Evolutionary conservation across 2,113 vertebrate species (phyloP).

Genomic region (Albula goreensis): DNA sequence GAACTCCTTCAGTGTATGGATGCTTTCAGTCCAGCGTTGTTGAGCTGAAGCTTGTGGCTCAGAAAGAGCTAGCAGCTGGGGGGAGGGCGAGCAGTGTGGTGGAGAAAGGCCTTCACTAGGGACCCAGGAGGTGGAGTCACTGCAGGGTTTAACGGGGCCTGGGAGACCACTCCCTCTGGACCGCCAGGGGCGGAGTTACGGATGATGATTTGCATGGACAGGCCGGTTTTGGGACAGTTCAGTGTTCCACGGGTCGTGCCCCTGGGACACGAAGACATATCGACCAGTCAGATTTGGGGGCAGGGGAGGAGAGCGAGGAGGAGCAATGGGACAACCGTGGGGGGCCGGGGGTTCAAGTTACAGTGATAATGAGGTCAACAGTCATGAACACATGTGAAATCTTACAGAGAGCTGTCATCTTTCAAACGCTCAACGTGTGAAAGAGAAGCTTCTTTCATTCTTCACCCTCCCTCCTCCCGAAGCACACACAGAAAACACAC

Average conservation of each 20-base stretch:
- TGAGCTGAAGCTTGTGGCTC: background rate
- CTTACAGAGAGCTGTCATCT: conserved; percentile 2
- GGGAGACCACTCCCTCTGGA: background rate
- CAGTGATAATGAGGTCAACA: background rate
- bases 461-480: background rate
- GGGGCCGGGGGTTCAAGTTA: background rate
- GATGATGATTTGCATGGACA: background rate
- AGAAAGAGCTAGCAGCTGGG: background rate
- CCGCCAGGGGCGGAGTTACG: background rate
- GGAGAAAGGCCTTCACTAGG: background rate
- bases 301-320: background rate
- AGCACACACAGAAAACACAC: background rate
- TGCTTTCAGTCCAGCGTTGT: background rate
- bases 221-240: background rate
- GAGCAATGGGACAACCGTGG: background rate
- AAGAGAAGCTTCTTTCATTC: background rate
- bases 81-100: background rate
- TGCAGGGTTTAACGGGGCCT: background rate
- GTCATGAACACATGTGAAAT: conserved; percentile 15
- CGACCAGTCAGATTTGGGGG: background rate
- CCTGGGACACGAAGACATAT: background rate
- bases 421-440: background rate
- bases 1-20: too few relatives aligned
- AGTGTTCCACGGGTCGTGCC: background rate
- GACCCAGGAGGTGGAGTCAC: background rate